A percentile compares a stretch with the other conserved stretches of the same genome.
These are phyloP conservation scores for Phalacrocorax aristotelis DNA, from an alignment of 2,113 vertebrate species.

Conservation along the genomic window DNA sequence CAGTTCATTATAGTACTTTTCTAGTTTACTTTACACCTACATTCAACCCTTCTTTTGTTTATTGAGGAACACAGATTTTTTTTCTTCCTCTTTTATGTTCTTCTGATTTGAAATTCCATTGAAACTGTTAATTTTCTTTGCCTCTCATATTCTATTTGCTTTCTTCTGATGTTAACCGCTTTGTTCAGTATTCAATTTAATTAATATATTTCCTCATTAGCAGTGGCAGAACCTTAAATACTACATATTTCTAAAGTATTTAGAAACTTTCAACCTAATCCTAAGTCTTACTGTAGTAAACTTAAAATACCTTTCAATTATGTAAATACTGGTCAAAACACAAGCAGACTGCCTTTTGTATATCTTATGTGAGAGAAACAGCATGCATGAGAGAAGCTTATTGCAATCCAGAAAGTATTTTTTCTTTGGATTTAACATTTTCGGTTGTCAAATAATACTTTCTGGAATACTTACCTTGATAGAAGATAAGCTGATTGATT, in stretches of 20 bases:
- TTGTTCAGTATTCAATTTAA: conserved; percentile 43
- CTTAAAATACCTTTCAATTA: not conserved
- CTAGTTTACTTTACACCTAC: not conserved
- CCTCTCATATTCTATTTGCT: not conserved
- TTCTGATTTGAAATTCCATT: conserved; percentile 15
- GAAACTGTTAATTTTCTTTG: conserved; percentile 19
- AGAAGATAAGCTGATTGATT: not conserved
- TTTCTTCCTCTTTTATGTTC: not conserved
- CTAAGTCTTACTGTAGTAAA: not conserved
- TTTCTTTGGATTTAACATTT: not conserved
- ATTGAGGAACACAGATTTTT: not conserved
- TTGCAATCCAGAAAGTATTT: accelerated
- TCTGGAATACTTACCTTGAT: not conserved
- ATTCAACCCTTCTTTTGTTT: not conserved
- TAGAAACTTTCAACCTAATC: not conserved
- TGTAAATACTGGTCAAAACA: not conserved
- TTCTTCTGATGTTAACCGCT: conserved; percentile 45
- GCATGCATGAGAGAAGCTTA: not conserved
- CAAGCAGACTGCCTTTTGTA: not conserved
- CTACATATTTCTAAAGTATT: not conserved
- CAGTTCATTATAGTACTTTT: not conserved
- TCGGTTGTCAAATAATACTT: not conserved
- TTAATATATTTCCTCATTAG: conserved; percentile 42
- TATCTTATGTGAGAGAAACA: not conserved
- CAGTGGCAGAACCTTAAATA: not conserved